Percentiles rank a stretch among this genome's conserved stretches.
Conservation (phyloP, 2,888 invertebrate genomes). For the Xylocampa areola region DNA sequence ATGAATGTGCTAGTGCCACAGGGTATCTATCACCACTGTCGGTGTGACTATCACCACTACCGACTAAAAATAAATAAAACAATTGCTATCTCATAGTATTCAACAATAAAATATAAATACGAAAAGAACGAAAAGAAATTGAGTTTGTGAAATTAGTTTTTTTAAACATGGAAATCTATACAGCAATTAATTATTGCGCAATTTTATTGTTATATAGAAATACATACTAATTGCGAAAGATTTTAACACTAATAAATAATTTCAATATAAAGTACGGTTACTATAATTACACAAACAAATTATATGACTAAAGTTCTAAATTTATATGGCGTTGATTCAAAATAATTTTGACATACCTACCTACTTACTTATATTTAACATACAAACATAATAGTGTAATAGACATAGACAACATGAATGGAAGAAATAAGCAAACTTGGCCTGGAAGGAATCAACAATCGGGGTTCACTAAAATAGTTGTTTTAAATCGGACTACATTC, state of each 20-base stretch:
- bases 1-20: too few relatives aligned
- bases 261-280: neutral
- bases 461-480: slow-evolving; percentile 39
- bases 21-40: too few relatives aligned
- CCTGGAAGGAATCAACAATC: slow-evolving; percentile 29
- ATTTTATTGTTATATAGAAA: neutral
- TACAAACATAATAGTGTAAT: too few relatives aligned
- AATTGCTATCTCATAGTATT: too few relatives aligned
- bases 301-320: too few relatives aligned
- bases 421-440: slow-evolving; percentile 7
- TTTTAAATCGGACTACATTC: slow-evolving; percentile 71
- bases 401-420: slow-evolving; percentile 12
- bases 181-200: neutral
- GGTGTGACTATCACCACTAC: too few relatives aligned
- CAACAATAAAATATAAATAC: too few relatives aligned
- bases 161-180: too few relatives aligned
- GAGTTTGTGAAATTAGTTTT: too few relatives aligned
- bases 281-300: too few relatives aligned
- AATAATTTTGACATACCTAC: slow-evolving; percentile 17
- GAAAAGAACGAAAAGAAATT: too few relatives aligned
- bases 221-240: slow-evolving; percentile 8
- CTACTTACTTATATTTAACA: neutral
- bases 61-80: too few relatives aligned
- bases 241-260: neutral
- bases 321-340: neutral